These are phyloP conservation scores for Dendrolimus pini DNA, from an alignment of 2,888 invertebrate genomes.

Conservation along the genomic window DNA sequence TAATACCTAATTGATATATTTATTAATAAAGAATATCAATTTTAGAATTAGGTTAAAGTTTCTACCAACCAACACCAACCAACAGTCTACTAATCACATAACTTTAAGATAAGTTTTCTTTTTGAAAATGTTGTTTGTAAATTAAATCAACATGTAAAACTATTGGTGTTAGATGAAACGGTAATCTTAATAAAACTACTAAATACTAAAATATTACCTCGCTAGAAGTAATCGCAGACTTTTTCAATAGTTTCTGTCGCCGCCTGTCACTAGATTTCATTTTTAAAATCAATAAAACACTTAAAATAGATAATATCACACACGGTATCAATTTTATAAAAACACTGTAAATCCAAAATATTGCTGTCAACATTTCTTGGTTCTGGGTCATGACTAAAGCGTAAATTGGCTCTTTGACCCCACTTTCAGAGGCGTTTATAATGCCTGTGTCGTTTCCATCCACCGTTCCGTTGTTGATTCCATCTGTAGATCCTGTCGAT, in stretches of 20 bases:
- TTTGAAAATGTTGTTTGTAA: too few relatives aligned
- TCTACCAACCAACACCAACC: not conserved
- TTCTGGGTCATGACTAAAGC: slow-evolving; percentile 81
- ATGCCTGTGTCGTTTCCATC: slow-evolving; percentile 16
- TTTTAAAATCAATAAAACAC: slow-evolving; percentile 85
- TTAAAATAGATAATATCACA: slow-evolving; percentile 88
- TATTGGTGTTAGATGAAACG: too few relatives aligned
- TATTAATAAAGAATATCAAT: not conserved
- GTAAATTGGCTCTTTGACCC: slow-evolving; percentile 73
- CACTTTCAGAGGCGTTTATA: slow-evolving; percentile 28
- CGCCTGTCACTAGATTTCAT: slow-evolving; percentile 88
- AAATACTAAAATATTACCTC: slow-evolving; percentile 38
- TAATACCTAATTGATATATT: not conserved
- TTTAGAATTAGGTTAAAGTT: not conserved
- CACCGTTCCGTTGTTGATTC: slow-evolving; percentile 29
- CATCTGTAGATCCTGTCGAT: slow-evolving; percentile 12
- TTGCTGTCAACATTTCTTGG: slow-evolving; percentile 79
- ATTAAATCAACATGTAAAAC: too few relatives aligned
- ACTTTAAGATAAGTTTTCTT: too few relatives aligned
- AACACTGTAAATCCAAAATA: slow-evolving; percentile 95
- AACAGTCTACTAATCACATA: too few relatives aligned
- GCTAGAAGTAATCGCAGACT: slow-evolving; percentile 53
- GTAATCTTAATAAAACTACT: slow-evolving; percentile 1
- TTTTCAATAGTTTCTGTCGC: slow-evolving; percentile 80
- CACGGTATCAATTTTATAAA: slow-evolving; percentile 95